A percentile compares a stretch with the other conserved stretches of the same genome.
Evolutionary conservation across 2,888 invertebrate genomes (phyloP).

Genomic region (Carabus problematicus): DNA sequence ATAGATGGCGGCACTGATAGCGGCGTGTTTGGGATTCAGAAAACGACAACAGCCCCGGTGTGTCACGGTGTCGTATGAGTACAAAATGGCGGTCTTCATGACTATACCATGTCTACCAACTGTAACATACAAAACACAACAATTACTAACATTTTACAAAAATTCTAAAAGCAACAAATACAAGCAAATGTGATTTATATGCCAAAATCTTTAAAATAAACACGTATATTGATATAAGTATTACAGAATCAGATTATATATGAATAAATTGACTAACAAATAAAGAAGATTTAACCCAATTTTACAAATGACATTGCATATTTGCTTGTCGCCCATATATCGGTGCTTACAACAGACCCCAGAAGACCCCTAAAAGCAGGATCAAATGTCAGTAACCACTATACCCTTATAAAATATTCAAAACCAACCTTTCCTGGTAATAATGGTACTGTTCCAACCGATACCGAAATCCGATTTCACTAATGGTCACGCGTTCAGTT

Average conservation of each 20-base stretch:
- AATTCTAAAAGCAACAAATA: background rate
- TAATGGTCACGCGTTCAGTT: too few species aligned
- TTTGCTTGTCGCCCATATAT: too few species aligned
- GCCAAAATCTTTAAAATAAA: background rate
- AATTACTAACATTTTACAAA: background rate
- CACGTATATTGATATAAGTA: background rate
- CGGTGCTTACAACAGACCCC: too few species aligned
- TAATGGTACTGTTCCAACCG: too few species aligned
- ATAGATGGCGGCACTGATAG: conserved; percentile 75
- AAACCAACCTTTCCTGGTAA: too few species aligned
- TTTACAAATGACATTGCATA: too few species aligned
- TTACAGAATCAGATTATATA: background rate
- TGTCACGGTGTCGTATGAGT: conserved; percentile 60
- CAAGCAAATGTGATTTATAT: background rate
- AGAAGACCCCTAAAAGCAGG: too few species aligned
- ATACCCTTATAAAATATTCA: too few species aligned
- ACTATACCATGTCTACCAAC: conserved; percentile 50
- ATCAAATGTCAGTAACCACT: too few species aligned
- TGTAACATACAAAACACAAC: conserved; percentile 30
- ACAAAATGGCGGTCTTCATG: conserved; percentile 64
- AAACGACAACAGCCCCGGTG: conserved; percentile 67
- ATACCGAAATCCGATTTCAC: too few species aligned
- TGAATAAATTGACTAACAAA: background rate
- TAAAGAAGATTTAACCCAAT: background rate
- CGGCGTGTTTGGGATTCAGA: conserved; percentile 75